A percentile compares a stretch with the other conserved stretches of the same genome.
These are phyloP conservation scores for Hyla sarda DNA, from an alignment of 2,113 vertebrate genomes.

Conservation along the genomic window DNA sequence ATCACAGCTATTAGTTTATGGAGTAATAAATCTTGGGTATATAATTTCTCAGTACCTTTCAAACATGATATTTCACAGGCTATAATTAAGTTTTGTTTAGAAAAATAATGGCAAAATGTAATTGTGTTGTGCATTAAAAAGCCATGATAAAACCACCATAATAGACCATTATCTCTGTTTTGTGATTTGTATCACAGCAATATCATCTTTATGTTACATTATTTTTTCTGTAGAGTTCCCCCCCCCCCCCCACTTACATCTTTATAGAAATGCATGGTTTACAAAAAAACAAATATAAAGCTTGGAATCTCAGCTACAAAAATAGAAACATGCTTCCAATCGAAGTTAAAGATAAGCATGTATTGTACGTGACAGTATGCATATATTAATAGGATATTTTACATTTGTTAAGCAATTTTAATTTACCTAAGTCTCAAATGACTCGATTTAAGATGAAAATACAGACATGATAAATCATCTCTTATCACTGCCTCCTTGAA, in stretches of 20 bases:
- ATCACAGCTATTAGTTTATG: conserved; percentile 51
- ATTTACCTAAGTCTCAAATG: background rate
- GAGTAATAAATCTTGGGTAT: conserved; percentile 51
- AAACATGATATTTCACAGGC: conserved; percentile 55
- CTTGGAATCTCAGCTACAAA: background rate
- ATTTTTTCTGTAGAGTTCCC: background rate
- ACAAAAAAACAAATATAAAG: background rate
- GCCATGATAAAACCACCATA: conserved; percentile 41
- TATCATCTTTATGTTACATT: conserved; percentile 2
- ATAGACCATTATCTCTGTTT: conserved; percentile 45
- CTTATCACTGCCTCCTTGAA: conserved; percentile 4
- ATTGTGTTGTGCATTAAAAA: conserved; percentile 54
- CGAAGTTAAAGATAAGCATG: background rate
- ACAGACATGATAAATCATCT: conserved; percentile 24
- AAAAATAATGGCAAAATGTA: conserved; percentile 55
- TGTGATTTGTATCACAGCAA: conserved; percentile 40
- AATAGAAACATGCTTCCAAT: background rate
- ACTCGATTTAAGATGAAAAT: background rate
- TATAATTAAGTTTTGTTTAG: conserved; percentile 54
- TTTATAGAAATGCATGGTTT: background rate
- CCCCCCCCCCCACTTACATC: background rate
- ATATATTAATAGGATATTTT: background rate
- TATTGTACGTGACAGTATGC: background rate
- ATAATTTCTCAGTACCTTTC: conserved; percentile 48
- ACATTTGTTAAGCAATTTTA: conserved; percentile 17